Conservation (phyloP, 2,113 vertebrate species). For the Nettapus auritus region DNA sequence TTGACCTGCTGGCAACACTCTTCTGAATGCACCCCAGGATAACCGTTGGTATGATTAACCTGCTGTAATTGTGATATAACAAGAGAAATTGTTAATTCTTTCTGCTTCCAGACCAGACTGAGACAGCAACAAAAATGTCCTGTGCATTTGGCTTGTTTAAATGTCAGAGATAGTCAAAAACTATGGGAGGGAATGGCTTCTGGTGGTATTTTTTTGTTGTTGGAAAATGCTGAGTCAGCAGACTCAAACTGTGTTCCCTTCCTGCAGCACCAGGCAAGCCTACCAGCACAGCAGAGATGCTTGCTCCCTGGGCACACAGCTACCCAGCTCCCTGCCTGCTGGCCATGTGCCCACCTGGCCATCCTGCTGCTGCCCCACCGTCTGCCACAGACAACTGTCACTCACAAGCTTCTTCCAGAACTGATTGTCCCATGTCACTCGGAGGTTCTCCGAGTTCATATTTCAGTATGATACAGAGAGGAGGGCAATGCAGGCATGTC, state of each 20-base stretch:
- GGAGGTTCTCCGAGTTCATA: background rate
- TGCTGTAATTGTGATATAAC: too few species aligned
- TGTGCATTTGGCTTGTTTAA: background rate
- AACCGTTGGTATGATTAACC: too few species aligned
- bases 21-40: too few species aligned
- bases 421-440: accelerated
- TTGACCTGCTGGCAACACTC: too few species aligned
- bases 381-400: accelerated
- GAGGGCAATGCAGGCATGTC: background rate
- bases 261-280: accelerated
- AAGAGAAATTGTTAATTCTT: background rate
- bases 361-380: accelerated
- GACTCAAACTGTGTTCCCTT: accelerated
- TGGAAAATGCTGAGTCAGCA: accelerated
- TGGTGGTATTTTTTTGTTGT: background rate
- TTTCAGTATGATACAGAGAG: background rate
- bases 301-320: accelerated
- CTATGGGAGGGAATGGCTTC: background rate
- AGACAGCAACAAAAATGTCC: background rate
- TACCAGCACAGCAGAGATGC: background rate
- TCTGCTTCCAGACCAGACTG: background rate
- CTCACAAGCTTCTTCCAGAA: background rate
- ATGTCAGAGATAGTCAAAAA: background rate
- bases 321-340: background rate
- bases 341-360: accelerated